A percentile compares a stretch with the other conserved stretches of the same genome.
Conservation (phyloP, 2,797 vertebrate genomes). For the Manis pentadactyla region DNA sequence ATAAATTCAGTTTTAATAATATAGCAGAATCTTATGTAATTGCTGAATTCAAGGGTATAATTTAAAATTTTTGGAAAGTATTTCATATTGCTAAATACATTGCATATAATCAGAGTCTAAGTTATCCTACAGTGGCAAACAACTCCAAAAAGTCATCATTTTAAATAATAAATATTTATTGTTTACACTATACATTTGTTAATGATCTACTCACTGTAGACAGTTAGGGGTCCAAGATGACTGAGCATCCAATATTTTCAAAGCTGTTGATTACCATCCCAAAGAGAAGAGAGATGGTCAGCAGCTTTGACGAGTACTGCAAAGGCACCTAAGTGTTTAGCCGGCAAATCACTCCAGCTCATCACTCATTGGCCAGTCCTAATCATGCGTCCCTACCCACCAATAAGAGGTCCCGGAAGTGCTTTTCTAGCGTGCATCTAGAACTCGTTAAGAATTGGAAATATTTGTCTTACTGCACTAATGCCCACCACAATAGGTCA, state of each 20-base stretch:
- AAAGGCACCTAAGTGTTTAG: neutral
- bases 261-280: neutral
- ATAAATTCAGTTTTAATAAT: neutral
- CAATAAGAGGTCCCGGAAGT: neutral
- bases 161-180: neutral
- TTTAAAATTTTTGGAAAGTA: neutral
- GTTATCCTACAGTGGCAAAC: neutral
- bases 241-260: neutral
- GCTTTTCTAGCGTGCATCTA: neutral
- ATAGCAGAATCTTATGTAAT: neutral
- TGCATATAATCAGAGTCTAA: neutral
- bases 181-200: neutral
- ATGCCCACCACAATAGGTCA: neutral
- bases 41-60: neutral
- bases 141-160: neutral
- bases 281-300: neutral
- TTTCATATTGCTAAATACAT: neutral
- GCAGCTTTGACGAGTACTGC: neutral
- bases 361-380: neutral
- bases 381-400: neutral
- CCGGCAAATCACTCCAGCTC: neutral
- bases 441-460: neutral
- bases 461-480: neutral
- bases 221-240: neutral
- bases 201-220: neutral